Percentiles rank a stretch among this genome's conserved stretches.
These are phyloP conservation scores for Seriola rivoliana DNA, from an alignment of 2,113 vertebrate genomes.

Conservation along the genomic window DNA sequence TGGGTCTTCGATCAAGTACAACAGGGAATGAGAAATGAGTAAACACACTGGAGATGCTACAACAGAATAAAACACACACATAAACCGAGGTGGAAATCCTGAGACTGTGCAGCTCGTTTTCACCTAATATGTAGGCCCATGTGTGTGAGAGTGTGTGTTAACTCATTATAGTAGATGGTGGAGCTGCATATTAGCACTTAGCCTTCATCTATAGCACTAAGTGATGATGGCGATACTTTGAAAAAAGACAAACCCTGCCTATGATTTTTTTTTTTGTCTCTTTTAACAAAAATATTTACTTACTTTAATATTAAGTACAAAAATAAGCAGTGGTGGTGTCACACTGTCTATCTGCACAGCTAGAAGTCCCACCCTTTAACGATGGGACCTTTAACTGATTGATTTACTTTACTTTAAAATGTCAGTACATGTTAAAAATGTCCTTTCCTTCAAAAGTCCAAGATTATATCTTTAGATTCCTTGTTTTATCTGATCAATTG, in stretches of 20 bases:
- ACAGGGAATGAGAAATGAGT: conserved; percentile 37
- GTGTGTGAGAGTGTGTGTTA: conserved; percentile 10
- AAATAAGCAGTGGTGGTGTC: too few species aligned
- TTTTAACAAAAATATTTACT: too few species aligned
- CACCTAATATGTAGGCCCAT: background rate
- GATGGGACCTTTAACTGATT: too few species aligned
- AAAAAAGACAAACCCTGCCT: background rate
- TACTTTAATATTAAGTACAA: too few species aligned
- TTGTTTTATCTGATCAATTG: too few species aligned
- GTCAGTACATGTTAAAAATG: too few species aligned
- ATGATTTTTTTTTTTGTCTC: too few species aligned
- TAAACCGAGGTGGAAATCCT: conserved; percentile 11
- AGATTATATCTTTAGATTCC: too few species aligned
- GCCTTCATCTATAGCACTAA: background rate
- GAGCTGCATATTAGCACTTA: conserved; percentile 1
- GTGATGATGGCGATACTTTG: background rate
- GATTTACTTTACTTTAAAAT: too few species aligned
- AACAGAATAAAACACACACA: conserved; percentile 27
- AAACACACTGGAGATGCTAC: conserved; percentile 32
- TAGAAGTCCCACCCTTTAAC: too few species aligned
- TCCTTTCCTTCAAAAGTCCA: too few species aligned
- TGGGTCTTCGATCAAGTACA: conserved; percentile 42
- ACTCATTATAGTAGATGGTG: background rate
- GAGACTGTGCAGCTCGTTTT: background rate
- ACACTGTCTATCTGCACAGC: too few species aligned